These are phyloP conservation scores for Eriosoma lanigerum DNA, from an alignment of 1,140 invertebrate genomes.

Conservation along the genomic window DNA sequence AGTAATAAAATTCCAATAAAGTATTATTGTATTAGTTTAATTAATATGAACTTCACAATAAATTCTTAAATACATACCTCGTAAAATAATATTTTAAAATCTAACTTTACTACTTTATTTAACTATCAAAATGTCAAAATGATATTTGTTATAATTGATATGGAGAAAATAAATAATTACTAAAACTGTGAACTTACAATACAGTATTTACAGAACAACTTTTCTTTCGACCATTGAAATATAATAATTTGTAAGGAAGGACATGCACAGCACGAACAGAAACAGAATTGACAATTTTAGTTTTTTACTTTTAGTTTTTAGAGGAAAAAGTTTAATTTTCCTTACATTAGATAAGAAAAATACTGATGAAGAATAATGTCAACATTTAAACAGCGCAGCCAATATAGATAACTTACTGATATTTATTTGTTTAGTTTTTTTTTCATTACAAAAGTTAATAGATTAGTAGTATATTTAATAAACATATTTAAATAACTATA, in stretches of 20 bases:
- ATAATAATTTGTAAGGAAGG: not conserved
- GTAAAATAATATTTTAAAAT: not conserved
- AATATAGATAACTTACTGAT: conserved; percentile 13
- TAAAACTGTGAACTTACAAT: not conserved
- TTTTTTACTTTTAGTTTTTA: not conserved
- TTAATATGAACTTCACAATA: not conserved
- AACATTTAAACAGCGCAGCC: conserved; percentile 38
- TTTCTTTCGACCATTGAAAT: not conserved
- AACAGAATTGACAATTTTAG: not conserved
- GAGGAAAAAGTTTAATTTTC: conserved; percentile 16
- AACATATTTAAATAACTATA: too few species aligned
- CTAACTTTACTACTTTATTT: not conserved
- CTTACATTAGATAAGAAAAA: conserved; percentile 32
- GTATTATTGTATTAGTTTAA: too few species aligned
- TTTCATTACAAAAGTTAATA: too few species aligned
- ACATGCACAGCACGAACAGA: not conserved
- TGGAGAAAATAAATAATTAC: not conserved
- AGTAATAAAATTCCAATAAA: too few species aligned
- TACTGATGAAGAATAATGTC: conserved; percentile 46
- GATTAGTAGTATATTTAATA: too few species aligned
- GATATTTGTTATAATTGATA: not conserved
- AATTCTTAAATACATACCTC: not conserved
- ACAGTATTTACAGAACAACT: not conserved
- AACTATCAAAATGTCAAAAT: too few species aligned
- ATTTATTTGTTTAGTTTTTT: too few species aligned